Evolutionary conservation across 2,113 vertebrate genomes (phyloP), one percentile per base, ranked within the genome.

Genomic region (Bungarus multicinctus): DNA sequence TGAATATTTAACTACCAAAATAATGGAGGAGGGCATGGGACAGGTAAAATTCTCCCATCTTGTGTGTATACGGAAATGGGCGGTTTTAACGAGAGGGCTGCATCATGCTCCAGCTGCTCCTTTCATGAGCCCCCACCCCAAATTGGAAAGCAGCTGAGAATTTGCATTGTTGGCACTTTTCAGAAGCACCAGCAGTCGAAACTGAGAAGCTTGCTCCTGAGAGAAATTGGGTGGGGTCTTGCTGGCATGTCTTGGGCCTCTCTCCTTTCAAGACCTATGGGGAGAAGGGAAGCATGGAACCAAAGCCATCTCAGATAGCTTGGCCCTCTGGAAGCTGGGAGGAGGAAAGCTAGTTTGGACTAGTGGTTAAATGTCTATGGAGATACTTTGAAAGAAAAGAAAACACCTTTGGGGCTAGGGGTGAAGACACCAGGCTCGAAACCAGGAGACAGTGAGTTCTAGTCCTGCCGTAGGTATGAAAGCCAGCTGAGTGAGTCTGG

Each of bases 21-120:
- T 99, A 97, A 99, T 99, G 97, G 99, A 99, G 96, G 99, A 99
- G 98, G 99, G 99, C 98, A 99, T 99, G 99, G 99, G 99, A 97
- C 99, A 99, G 99, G 99, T 99, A 99, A 97, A 95, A 47, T 4
- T 52, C 64, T 47, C 4, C 11, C 91, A 0, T 57, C 18, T 43
- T 94, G 50, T 4, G 2, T n/a, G 27, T 55, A 5, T 55, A 0
- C n/a, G 39, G 57, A 54, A 52, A 52, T 12, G 50, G 50, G 60
- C 5, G 5, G 4, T 47, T n/a, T 58, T 23, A 25, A 5, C 20
- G 5, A 9, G 30, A 22, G 34, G 54, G 39, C 22, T 9, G 11
- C 87, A 39, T 25, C 45, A 11, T 3, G 14, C 16, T 81, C 69
- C 60, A 34, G 16, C 34, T 90, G 18, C 69, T 90, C 45, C 27